A percentile compares a stretch with the other conserved stretches of the same genome.
Evolutionary conservation across 2,113 vertebrate species (phyloP).

Genomic region (Tragelaphus buxtoni): DNA sequence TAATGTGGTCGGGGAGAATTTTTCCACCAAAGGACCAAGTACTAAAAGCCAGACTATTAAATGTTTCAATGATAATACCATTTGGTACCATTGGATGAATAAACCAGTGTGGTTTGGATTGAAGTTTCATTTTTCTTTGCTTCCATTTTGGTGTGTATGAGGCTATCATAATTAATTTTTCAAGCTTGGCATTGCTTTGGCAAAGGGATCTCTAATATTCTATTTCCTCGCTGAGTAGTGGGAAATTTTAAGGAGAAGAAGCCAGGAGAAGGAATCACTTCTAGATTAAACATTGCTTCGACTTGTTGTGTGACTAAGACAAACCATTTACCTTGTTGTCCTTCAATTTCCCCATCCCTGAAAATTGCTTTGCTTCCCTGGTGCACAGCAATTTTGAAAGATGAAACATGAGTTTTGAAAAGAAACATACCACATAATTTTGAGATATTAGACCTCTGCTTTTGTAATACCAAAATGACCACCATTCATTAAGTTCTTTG

Average conservation of each 20-base stretch:
- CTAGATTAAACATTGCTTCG: slow-evolving; percentile 47
- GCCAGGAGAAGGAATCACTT: slow-evolving; percentile 33
- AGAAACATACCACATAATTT: slow-evolving; percentile 70
- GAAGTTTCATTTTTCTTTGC: slow-evolving; percentile 63
- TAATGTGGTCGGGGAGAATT: slow-evolving; percentile 63
- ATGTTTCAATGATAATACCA: slow-evolving; percentile 50
- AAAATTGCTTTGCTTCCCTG: slow-evolving; percentile 70
- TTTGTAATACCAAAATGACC: slow-evolving; percentile 66
- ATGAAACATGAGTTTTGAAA: slow-evolving; percentile 71
- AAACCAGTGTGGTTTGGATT: slow-evolving; percentile 65
- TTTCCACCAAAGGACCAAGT: slow-evolving; percentile 40
- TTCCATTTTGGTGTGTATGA: slow-evolving; percentile 67
- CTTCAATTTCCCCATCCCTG: slow-evolving; percentile 65
- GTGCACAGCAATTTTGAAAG: slow-evolving; percentile 65
- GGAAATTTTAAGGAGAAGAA: slow-evolving; percentile 40
- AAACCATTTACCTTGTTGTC: slow-evolving; percentile 66
- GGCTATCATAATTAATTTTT: slow-evolving; percentile 67
- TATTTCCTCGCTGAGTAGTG: slow-evolving; percentile 31
- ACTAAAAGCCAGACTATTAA: slow-evolving; percentile 53
- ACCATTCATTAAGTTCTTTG: slow-evolving; percentile 66
- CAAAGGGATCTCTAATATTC: slow-evolving; percentile 36
- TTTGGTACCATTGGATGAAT: slow-evolving; percentile 51
- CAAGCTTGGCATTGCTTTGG: slow-evolving; percentile 39
- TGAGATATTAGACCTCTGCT: slow-evolving; percentile 62
- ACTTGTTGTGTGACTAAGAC: slow-evolving; percentile 62